Percentiles rank a stretch among this genome's conserved stretches.
phyloP scores from a whole-genome alignment of 2,113 vertebrate genomes.

The Triplophysa siluroides region DNA sequence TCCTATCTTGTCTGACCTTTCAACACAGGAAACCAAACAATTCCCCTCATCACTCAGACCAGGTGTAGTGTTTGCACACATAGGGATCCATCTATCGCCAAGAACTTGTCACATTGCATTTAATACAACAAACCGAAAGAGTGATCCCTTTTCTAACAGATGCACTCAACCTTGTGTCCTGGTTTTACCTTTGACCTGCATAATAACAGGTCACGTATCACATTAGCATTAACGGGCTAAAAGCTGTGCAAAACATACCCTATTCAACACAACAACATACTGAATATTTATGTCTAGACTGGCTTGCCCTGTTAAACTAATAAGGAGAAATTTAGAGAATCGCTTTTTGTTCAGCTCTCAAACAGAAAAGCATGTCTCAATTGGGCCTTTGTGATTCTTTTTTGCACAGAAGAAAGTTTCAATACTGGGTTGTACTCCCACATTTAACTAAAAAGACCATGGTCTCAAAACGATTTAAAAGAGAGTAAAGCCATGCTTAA shows the following conservation, averaged over 20 bases:
- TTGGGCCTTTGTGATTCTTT: slow-evolving; percentile 23
- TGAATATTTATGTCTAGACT: slow-evolving; percentile 47
- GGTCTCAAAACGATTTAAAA: neutral
- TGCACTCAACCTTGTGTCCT: slow-evolving; percentile 8
- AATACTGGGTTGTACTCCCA: neutral
- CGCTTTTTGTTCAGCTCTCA: slow-evolving; percentile 13
- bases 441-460: neutral
- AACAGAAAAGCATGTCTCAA: slow-evolving; percentile 38
- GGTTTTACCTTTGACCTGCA: slow-evolving; percentile 34
- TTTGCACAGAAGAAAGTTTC: slow-evolving; percentile 13
- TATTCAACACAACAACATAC: slow-evolving; percentile 42
- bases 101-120: slow-evolving; percentile 45
- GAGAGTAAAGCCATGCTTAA: neutral
- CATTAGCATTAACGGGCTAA: slow-evolving; percentile 55
- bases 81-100: slow-evolving; percentile 53
- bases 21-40: slow-evolving; percentile 27
- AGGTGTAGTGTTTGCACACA: slow-evolving; percentile 47
- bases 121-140: neutral
- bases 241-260: slow-evolving; percentile 19
- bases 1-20: slow-evolving; percentile 53
- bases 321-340: slow-evolving; percentile 46
- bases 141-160: neutral
- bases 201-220: slow-evolving; percentile 42
- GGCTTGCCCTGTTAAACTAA: slow-evolving; percentile 48
- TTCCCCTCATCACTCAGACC: slow-evolving; percentile 36